Conservation (phyloP, 2,797 vertebrate genomes). For the Tenualosa ilisha region DNA sequence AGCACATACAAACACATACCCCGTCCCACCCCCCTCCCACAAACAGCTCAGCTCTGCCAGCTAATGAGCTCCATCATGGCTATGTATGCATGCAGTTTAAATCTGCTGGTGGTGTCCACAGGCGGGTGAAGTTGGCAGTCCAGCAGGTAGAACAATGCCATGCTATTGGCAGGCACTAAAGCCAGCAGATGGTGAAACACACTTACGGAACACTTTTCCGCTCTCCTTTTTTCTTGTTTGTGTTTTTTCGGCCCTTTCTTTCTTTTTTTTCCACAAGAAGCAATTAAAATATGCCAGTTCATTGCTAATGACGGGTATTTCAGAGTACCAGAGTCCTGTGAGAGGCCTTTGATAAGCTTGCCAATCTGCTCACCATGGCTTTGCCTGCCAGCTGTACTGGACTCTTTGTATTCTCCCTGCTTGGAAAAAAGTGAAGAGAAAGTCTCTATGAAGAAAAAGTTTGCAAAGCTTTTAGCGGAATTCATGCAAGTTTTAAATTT, state of each 20-base stretch:
- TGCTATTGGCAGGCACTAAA: conserved; percentile 36
- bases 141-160: conserved; percentile 61
- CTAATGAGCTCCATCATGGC: conserved; percentile 24
- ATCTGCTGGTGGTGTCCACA: conserved; percentile 57
- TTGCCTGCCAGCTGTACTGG: not conserved
- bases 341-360: not conserved
- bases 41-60: not conserved
- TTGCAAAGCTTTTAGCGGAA: not conserved
- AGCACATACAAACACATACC: not conserved
- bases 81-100: conserved; percentile 32
- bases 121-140: conserved; percentile 59
- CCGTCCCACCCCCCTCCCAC: not conserved
- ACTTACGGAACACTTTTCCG: conserved; percentile 33
- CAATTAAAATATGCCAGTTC: conserved; percentile 52
- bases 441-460: not conserved
- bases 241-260: conserved; percentile 33
- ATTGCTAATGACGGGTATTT: conserved; percentile 43
- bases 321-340: conserved; percentile 34
- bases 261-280: conserved; percentile 30
- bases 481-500: not conserved
- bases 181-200: conserved; percentile 50
- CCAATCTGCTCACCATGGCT: not conserved
- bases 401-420: not conserved
- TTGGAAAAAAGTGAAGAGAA: not conserved
- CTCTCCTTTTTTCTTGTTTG: conserved; percentile 6